These are phyloP conservation scores for Drosophila quadrilineata DNA, from an alignment of 1,140 invertebrate species.

Conservation along the genomic window DNA sequence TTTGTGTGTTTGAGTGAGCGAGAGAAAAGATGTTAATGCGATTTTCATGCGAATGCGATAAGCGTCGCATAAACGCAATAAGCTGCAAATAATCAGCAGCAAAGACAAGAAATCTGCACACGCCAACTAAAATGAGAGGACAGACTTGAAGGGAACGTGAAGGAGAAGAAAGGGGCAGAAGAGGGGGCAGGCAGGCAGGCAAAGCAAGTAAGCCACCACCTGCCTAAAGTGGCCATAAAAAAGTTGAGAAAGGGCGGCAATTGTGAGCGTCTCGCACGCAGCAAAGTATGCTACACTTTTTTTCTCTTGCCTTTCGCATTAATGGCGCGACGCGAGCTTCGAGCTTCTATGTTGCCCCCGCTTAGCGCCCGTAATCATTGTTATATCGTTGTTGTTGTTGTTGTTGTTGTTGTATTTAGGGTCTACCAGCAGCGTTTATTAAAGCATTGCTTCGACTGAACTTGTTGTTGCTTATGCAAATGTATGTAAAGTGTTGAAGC, in stretches of 20 bases:
- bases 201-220: too few species aligned
- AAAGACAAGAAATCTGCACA: conserved; percentile 57
- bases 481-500: conserved; percentile 66
- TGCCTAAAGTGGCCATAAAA: conserved; percentile 37
- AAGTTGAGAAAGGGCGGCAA: conserved; percentile 22
- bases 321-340: conserved; percentile 12
- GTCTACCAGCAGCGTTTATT: too few species aligned
- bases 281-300: conserved; percentile 37
- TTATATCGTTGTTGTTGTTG: not conserved
- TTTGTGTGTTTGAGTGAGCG: too few species aligned
- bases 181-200: too few species aligned
- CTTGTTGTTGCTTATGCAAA: conserved; percentile 54
- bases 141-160: too few species aligned
- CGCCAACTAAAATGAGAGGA: too few species aligned
- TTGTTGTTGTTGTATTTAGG: conserved; percentile 10
- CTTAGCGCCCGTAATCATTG: too few species aligned
- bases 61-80: conserved; percentile 69
- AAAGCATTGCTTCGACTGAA: too few species aligned
- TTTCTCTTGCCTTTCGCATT: conserved; percentile 4
- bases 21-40: conserved; percentile 55
- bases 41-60: conserved; percentile 73
- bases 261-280: conserved; percentile 29
- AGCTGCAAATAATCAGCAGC: conserved; percentile 69
- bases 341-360: conserved; percentile 15
- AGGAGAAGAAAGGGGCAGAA: too few species aligned